phyloP scores from a whole-genome alignment of 2,797 vertebrate species.

The Galago senegalensis region DNA sequence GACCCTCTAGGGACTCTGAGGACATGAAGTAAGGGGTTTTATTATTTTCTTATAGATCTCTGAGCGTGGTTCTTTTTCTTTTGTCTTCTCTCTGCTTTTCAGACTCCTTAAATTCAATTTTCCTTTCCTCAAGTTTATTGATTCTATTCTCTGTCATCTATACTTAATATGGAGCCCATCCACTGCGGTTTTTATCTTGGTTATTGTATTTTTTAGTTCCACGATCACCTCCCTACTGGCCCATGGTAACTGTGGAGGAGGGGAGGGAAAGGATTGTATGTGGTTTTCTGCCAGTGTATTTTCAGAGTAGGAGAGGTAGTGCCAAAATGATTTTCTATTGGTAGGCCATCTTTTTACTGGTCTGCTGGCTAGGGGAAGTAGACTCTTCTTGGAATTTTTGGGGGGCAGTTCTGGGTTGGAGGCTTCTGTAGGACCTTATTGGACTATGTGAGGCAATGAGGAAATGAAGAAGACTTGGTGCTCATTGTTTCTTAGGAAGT shows the following conservation, averaged over 20 bases:
- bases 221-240: accelerated
- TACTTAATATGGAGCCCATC: not conserved
- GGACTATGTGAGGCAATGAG: not conserved
- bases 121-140: not conserved
- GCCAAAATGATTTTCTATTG: not conserved
- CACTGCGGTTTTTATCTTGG: not conserved
- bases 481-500: not conserved
- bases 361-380: not conserved
- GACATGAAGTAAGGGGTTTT: not conserved
- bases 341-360: not conserved
- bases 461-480: not conserved
- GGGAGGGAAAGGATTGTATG: not conserved
- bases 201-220: not conserved
- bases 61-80: not conserved
- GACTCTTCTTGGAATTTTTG: not conserved
- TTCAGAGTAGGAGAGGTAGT: not conserved
- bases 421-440: not conserved
- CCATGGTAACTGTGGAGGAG: not conserved
- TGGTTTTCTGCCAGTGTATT: not conserved
- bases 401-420: not conserved
- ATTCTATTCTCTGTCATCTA: not conserved
- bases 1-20: not conserved
- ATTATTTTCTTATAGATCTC: not conserved
- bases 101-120: not conserved
- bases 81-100: not conserved